These are phyloP conservation scores for Volucella bombylans DNA, from an alignment of 2,888 invertebrate species.

Conservation along the genomic window DNA sequence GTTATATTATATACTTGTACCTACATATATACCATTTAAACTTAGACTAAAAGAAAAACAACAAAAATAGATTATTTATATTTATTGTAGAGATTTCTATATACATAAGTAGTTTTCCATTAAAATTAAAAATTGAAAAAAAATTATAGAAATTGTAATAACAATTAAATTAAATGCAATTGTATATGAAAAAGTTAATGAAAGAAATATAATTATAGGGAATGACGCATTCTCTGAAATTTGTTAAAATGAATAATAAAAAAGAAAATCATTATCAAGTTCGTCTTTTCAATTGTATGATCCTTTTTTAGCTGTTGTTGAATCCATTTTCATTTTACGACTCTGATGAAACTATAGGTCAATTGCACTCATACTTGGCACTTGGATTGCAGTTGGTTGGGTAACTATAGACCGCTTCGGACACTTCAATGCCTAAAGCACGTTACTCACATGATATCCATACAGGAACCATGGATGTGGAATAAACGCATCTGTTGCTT, in stretches of 20 bases:
- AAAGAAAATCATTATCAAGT: conserved; percentile 32
- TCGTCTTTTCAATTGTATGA: no score
- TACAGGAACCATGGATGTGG: no score
- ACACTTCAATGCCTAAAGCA: no score
- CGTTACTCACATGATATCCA: no score
- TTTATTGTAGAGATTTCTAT: conserved; percentile 70
- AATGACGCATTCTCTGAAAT: conserved; percentile 51
- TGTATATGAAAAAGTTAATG: conserved; percentile 57
- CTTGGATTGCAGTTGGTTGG: no score
- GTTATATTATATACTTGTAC: conserved; percentile 65
- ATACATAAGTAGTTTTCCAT: conserved; percentile 63
- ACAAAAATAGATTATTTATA: conserved; percentile 67
- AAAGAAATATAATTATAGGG: conserved; percentile 48
- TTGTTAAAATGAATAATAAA: conserved; percentile 68
- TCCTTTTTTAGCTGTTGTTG: no score
- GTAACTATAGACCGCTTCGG: no score
- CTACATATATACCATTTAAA: conserved; percentile 44
- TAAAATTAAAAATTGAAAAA: conserved; percentile 34
- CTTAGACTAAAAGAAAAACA: conserved; percentile 22
- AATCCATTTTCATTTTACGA: no score
- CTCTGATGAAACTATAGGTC: no score
- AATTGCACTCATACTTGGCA: no score
- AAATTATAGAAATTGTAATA: no score
- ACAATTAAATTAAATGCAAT: conserved; percentile 51
- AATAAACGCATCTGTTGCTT: no score